A percentile compares a stretch with the other conserved stretches of the same genome.
These are phyloP conservation scores for Nemoura dubitans DNA, from an alignment of 2,888 invertebrate species.

Conservation along the genomic window DNA sequence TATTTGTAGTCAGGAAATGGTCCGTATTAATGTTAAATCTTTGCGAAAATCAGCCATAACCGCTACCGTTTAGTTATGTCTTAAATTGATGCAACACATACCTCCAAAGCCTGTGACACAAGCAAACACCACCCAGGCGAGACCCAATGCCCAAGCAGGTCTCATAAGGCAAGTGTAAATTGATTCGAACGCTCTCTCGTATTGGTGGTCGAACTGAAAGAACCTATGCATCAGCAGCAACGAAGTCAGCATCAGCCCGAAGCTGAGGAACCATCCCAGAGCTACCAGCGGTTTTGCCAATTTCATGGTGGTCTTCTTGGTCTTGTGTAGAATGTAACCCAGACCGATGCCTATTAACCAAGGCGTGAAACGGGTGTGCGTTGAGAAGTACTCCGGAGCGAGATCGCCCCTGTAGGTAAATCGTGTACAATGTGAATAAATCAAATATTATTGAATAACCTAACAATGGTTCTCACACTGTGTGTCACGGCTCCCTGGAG, in stretches of 20 bases:
- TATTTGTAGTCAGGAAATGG: too few species aligned
- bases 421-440: too few species aligned
- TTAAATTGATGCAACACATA: too few species aligned
- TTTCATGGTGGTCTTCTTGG: neutral
- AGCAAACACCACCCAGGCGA: conserved; percentile 63
- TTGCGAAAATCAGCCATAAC: too few species aligned
- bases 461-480: too few species aligned
- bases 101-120: conserved; percentile 66
- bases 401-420: neutral
- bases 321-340: conserved; percentile 29
- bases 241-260: neutral
- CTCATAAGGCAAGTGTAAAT: conserved; percentile 68
- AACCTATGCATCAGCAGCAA: conserved; percentile 1
- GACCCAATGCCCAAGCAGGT: conserved; percentile 65
- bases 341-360: conserved; percentile 34
- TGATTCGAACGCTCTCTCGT: conserved; percentile 64
- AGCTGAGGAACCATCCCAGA: neutral
- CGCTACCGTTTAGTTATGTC: too few species aligned
- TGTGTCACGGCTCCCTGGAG: too few species aligned
- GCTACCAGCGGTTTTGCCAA: neutral
- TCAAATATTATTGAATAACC: too few species aligned
- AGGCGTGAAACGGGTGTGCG: conserved; percentile 40
- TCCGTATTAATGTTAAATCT: too few species aligned
- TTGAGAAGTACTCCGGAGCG: neutral
- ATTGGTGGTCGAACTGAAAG: too few species aligned